Evolutionary conservation across 2,113 vertebrate genomes (phyloP).

Genomic region (Notothenia rossii): DNA sequence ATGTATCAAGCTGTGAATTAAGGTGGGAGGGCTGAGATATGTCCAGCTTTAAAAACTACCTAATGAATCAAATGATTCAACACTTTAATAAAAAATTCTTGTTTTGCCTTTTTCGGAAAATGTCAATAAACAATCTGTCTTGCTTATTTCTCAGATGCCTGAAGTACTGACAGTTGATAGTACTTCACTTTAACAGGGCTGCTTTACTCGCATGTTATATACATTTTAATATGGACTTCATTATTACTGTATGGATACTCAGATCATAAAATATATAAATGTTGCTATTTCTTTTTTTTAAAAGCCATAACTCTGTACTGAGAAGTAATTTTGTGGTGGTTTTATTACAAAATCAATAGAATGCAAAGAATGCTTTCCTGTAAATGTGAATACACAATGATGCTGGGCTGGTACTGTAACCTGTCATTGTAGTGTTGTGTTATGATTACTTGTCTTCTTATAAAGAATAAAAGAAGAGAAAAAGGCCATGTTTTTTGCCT

Average conservation of each 20-base stretch:
- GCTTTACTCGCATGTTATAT: too few relatives aligned
- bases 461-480: constrained; percentile 34
- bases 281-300: neutral
- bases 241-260: neutral
- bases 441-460: neutral
- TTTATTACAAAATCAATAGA: neutral
- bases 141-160: neutral
- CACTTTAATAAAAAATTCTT: neutral
- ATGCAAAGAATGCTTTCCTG: neutral
- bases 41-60: neutral
- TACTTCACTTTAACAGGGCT: neutral
- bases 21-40: neutral
- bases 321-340: neutral
- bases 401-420: neutral
- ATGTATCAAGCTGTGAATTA: neutral
- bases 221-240: too few relatives aligned
- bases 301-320: constrained; percentile 62
- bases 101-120: neutral
- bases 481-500: constrained; percentile 71
- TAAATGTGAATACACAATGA: neutral
- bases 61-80: neutral
- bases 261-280: neutral
- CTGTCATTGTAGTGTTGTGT: neutral
- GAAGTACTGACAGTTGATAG: neutral
- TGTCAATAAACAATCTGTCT: neutral